phyloP scores from a whole-genome alignment of 1,140 invertebrate species.

The Procambarus clarkii region DNA sequence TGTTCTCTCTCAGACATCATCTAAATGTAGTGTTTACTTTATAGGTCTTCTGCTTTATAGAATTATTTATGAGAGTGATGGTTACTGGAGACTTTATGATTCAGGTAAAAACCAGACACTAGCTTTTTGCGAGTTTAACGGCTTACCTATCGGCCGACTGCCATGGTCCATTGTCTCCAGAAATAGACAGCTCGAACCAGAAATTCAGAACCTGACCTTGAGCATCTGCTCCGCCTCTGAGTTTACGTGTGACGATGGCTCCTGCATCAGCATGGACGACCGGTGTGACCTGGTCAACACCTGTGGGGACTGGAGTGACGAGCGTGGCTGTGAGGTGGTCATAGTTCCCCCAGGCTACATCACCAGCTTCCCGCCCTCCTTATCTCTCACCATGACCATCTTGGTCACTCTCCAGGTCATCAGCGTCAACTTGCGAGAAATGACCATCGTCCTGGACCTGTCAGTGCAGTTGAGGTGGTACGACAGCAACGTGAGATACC shows the following conservation, averaged over 20 bases:
- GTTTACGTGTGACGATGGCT: slow-evolving; percentile 48
- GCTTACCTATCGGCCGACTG: slow-evolving; percentile 31
- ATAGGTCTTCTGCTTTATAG: slow-evolving; percentile 7
- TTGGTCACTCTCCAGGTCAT: slow-evolving; percentile 23
- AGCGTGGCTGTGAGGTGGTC: slow-evolving; percentile 28
- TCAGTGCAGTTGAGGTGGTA: slow-evolving; percentile 2
- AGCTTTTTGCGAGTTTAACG: neutral
- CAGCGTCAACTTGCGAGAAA: slow-evolving; percentile 1
- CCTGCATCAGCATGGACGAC: slow-evolving; percentile 31
- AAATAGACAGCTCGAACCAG: no score
- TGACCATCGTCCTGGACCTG: slow-evolving; percentile 24
- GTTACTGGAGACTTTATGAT: neutral
- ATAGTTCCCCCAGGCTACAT: neutral
- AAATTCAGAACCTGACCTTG: slow-evolving; percentile 18
- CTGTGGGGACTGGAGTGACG: slow-evolving; percentile 56
- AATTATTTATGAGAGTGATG: neutral
- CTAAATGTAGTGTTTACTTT: neutral
- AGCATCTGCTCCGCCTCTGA: slow-evolving; percentile 29
- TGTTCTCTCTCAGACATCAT: neutral
- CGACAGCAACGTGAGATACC: slow-evolving; percentile 1
- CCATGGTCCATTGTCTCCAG: neutral
- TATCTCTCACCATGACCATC: neutral
- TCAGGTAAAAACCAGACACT: neutral
- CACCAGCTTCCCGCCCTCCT: slow-evolving; percentile 29
- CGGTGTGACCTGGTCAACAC: slow-evolving; percentile 30